Conservation (phyloP, 1,140 invertebrate species). For the Polypedilum vanderplanki region DNA sequence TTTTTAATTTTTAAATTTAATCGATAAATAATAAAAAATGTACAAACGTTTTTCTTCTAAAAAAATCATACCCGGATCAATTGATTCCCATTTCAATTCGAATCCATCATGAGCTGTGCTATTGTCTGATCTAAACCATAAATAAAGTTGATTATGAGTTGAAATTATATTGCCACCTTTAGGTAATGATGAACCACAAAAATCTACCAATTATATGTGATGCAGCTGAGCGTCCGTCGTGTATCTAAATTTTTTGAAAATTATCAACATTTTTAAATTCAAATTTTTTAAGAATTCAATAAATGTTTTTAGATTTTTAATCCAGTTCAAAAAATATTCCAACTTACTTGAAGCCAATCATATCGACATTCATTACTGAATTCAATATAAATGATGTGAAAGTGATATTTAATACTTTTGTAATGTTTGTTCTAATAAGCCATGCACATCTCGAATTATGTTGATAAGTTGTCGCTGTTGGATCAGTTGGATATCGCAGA, state of each 20-base stretch:
- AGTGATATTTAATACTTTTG: slow-evolving; percentile 69
- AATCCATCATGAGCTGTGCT: slow-evolving; percentile 57
- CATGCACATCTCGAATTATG: slow-evolving; percentile 71
- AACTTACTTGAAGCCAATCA: slow-evolving; percentile 61
- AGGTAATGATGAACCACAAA: slow-evolving; percentile 62
- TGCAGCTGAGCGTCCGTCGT: slow-evolving; percentile 65
- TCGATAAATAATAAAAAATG: no score
- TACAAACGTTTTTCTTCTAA: no score
- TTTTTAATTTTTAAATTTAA: no score
- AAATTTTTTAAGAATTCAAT: no score
- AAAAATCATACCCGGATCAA: slow-evolving; percentile 57
- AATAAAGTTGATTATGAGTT: slow-evolving; percentile 61
- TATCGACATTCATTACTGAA: slow-evolving; percentile 52
- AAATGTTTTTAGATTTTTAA: no score
- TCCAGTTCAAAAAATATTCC: background rate
- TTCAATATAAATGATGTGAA: slow-evolving; percentile 69
- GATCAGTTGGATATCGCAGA: slow-evolving; percentile 58
- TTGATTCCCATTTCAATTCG: slow-evolving; percentile 63
- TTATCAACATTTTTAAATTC: slow-evolving; percentile 30
- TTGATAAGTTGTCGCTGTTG: slow-evolving; percentile 47
- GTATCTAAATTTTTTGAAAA: slow-evolving; percentile 61
- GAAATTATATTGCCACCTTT: slow-evolving; percentile 61
- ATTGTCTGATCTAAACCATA: slow-evolving; percentile 64
- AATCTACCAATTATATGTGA: slow-evolving; percentile 64
- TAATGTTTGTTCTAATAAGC: slow-evolving; percentile 58